Evolutionary conservation across 2,888 invertebrate genomes (phyloP).

Genomic region (Dynastes grantii): DNA sequence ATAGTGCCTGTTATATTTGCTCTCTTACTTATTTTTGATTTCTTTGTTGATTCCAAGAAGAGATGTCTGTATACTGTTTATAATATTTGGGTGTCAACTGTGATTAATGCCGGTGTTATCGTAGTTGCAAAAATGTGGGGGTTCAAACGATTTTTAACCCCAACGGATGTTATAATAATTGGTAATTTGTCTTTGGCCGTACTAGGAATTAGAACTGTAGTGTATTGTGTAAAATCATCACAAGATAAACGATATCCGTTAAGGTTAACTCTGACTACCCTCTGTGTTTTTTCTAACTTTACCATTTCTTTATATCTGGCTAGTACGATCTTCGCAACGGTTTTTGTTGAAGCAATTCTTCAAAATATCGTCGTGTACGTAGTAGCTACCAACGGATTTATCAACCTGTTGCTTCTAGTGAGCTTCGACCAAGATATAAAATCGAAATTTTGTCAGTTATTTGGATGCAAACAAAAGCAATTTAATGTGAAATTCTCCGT

Average conservation of each 20-base stretch:
- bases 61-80: constrained; percentile 16
- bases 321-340: not conserved
- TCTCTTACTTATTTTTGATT: constrained; percentile 18
- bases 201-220: not conserved
- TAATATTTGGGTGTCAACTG: constrained; percentile 23
- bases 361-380: not conserved
- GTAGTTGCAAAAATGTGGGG: not conserved
- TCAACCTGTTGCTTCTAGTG: not conserved
- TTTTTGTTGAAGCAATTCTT: not conserved
- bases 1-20: constrained; percentile 29
- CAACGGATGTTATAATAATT: not conserved
- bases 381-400: not conserved
- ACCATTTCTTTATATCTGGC: not conserved
- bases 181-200: not conserved
- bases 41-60: constrained; percentile 15
- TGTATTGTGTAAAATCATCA: not conserved
- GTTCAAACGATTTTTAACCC: not conserved
- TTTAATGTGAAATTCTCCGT: not conserved
- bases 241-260: constrained; percentile 3
- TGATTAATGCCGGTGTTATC: constrained; percentile 10
- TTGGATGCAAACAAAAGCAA: constrained; percentile 5
- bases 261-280: constrained; percentile 1
- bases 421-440: constrained; percentile 5
- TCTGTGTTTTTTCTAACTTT: constrained; percentile 22
- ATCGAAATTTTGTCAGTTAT: constrained; percentile 14